phyloP scores from a whole-genome alignment of 2,797 vertebrate genomes.

The Ibycter americanus region DNA sequence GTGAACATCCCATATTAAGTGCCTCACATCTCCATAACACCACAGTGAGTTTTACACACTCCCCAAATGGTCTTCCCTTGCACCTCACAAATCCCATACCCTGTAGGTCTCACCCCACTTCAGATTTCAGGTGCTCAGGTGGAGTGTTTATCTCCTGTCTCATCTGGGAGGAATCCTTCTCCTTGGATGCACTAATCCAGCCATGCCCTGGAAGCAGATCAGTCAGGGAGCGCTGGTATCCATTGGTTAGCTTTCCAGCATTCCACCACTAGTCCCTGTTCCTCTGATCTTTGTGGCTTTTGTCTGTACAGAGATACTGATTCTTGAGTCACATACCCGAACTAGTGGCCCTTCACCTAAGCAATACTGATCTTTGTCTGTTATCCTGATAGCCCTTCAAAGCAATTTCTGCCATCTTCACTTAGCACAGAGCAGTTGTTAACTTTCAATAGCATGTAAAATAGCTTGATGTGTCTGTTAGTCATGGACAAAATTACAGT shows the following conservation, averaged over 20 bases:
- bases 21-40: neutral
- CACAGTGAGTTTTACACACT: neutral
- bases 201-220: neutral
- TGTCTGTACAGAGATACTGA: neutral
- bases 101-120: neutral
- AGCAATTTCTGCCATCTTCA: neutral
- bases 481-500: neutral
- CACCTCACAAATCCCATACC: neutral
- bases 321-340: neutral
- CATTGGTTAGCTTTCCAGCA: neutral
- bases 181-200: neutral
- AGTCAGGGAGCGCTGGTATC: neutral
- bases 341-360: no score
- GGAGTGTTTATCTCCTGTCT: neutral
- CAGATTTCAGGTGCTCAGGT: neutral
- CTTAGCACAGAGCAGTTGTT: neutral
- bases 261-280: fast-evolving
- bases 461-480: neutral
- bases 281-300: neutral
- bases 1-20: neutral
- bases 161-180: neutral
- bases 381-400: neutral
- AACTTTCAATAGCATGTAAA: neutral
- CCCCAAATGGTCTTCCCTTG: neutral
- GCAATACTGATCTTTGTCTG: neutral